Percentiles rank a stretch among this genome's conserved stretches.
These are phyloP conservation scores for Spisula subtruncata DNA, from an alignment of 2,888 invertebrate species.

Conservation along the genomic window DNA sequence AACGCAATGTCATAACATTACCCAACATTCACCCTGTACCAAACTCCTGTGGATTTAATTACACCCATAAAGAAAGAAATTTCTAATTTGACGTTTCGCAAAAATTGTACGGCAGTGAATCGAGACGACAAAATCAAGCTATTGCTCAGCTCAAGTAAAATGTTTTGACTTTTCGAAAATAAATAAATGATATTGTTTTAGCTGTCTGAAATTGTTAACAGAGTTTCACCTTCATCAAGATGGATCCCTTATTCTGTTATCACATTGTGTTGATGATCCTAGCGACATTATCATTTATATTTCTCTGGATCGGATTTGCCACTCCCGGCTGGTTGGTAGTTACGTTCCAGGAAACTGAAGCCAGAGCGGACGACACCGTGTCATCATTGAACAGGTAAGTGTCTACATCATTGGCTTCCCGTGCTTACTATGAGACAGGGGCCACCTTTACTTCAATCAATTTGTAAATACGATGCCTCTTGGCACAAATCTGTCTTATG, in stretches of 20 bases:
- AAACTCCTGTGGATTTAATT: background rate
- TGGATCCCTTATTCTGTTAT: conserved; percentile 67
- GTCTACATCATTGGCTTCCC: background rate
- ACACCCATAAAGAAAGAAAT: background rate
- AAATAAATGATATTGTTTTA: background rate
- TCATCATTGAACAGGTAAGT: conserved; percentile 67
- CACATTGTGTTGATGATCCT: conserved; percentile 63
- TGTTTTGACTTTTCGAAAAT: background rate
- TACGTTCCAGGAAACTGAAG: conserved; percentile 63
- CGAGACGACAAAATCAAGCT: background rate
- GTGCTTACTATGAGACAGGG: no score
- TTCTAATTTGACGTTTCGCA: background rate
- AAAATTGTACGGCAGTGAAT: background rate
- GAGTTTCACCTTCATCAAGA: conserved; percentile 13
- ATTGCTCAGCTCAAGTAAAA: background rate
- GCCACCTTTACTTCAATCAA: no score
- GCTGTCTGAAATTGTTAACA: background rate
- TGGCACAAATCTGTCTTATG: no score
- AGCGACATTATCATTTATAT: conserved; percentile 51
- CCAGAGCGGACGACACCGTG: conserved; percentile 53
- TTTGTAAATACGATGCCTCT: no score
- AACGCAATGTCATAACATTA: background rate
- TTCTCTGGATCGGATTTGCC: conserved; percentile 58
- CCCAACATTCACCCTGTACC: background rate
- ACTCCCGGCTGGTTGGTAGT: conserved; percentile 68